Evolutionary conservation across 2,113 vertebrate genomes (phyloP), one percentile per base, ranked within the genome.

Genomic region (Edolisoma coerulescens): DNA sequence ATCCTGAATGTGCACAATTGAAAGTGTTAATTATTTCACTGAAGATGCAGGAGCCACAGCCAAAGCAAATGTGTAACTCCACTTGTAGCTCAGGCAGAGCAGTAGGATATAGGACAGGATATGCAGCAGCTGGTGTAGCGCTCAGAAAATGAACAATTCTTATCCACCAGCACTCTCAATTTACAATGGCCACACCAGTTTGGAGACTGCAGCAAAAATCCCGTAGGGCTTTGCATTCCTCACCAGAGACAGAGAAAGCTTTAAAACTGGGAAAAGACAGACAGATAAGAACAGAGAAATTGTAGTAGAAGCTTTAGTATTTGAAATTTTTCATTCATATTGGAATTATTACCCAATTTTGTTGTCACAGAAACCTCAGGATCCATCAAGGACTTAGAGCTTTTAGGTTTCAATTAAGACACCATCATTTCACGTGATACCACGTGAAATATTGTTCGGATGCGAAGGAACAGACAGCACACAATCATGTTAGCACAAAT

Each of bases 301-400:
- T 49, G n/a, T 76, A 60, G 49, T 33, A 76, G 56, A 87, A 91
- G 47, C 42, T 79, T 74, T 52, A 42, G 33, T 78, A 68, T 84
- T 78, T 64, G 33, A 73, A 63, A 42, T 17, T 79, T 71, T 95
- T 89, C 37, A 53, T 84, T 94, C 33, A 27, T 52, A 49, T 64
- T 37, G 47, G 52, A 87, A 68, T 89, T 19, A 21, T 68, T 90
- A 60, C 53, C 35, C 59, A 71, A 74, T 87, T 87, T 95, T 93
- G 11, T 89, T 93, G 68, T 84, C 60, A 78, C 24, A 32, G 67
- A 77, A 93, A 52, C 26, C 21, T 74, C 39, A 53, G 49, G 52
- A 96, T 84, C 23, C 42, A 63, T 75, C 42, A 90, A 82, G 30
- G 42, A 21, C n/a, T 44, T 13, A 8, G 33, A 73, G 49, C 44